phyloP scores from a whole-genome alignment of 1,140 invertebrate species.

The Drosophila lini region DNA sequence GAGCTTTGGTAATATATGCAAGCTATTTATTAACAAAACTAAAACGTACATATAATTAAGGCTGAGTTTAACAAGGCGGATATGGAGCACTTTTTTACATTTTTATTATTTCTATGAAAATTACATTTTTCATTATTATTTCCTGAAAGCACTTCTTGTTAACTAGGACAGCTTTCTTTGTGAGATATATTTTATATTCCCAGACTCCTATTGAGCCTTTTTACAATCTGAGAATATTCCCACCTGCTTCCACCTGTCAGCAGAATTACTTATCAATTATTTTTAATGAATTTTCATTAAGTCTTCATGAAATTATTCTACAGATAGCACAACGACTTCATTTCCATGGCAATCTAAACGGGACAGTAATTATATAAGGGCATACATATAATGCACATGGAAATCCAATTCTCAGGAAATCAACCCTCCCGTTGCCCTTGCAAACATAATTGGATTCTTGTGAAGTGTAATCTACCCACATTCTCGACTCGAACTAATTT shows the following conservation, averaged over 20 bases:
- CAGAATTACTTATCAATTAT: conserved; percentile 28
- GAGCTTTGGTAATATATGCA: conserved; percentile 10
- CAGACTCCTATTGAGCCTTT: not conserved
- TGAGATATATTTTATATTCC: not conserved
- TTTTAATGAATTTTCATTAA: conserved; percentile 34
- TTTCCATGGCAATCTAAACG: conserved; percentile 32
- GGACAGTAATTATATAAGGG: conserved; percentile 21
- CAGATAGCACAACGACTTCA: conserved; percentile 8
- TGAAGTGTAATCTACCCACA: conserved; percentile 27
- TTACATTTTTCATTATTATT: not conserved
- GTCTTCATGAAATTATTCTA: conserved; percentile 23
- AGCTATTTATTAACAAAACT: conserved; percentile 23
- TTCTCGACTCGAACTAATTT: conserved; percentile 37
- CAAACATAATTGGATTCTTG: conserved; percentile 39
- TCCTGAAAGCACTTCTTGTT: not conserved
- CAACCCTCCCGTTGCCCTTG: not conserved
- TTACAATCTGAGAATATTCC: conserved; percentile 26
- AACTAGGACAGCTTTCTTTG: not conserved
- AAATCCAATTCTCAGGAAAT: conserved; percentile 24
- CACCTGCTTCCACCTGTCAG: conserved; percentile 23
- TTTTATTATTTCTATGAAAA: not conserved
- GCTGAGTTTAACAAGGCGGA: not conserved
- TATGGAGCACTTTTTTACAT: not conserved
- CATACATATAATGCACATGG: not conserved
- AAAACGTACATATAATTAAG: conserved; percentile 21